Base-by-base conservation (phyloP, 1,140 invertebrate genomes). In the Drosophila mauritiana region DNA sequence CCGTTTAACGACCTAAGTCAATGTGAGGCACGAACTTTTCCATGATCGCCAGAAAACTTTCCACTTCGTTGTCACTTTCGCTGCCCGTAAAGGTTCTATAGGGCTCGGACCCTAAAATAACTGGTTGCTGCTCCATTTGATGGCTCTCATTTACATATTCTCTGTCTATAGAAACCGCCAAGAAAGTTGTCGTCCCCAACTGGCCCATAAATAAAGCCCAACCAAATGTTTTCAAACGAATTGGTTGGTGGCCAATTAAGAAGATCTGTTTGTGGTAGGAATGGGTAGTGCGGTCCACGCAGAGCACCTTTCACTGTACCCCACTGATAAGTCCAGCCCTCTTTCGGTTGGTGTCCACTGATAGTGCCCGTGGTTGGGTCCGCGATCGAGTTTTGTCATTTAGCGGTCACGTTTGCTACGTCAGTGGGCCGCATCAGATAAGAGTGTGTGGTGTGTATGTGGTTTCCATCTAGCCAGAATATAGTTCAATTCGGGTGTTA, bases 51-150 rank as follows among this genome's bases (percentile, higher is more conserved):
- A 27, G 54, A 2, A 70, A 85, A 88, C 82, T 85, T 85, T 85
- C 82, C 78, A 85, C 82, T 85, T 88, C 78, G 46, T 46, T 58
- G 25, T 70, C 82, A 86, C 73, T 75, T 75, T 75, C 73, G 67
- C 73, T 75, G 10, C n/a, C 13, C 20, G 17, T 46, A 58, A 67
- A 75, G 40, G 73, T 75, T 75, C 73, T 75, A 5, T 31, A 68
- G 67, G 67, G 56, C 48, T 12, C 4, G 2, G 17, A 8, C 42
- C 42, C 17, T 12, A 17, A 11, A 39, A 13, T 22, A 69, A 75
- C 72, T 42, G 59, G 73, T 63, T 63, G 22, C 22, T 68, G 51
- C 43, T 69, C 68, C 49, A 53, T 45, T 75, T 75, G 20, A 52
- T 22, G 53, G 27, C 27, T 52, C 15, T 5, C 25, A 74, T 75